These are phyloP conservation scores for Drosophila cognata DNA, from an alignment of 2,888 invertebrate genomes.

Conservation along the genomic window DNA sequence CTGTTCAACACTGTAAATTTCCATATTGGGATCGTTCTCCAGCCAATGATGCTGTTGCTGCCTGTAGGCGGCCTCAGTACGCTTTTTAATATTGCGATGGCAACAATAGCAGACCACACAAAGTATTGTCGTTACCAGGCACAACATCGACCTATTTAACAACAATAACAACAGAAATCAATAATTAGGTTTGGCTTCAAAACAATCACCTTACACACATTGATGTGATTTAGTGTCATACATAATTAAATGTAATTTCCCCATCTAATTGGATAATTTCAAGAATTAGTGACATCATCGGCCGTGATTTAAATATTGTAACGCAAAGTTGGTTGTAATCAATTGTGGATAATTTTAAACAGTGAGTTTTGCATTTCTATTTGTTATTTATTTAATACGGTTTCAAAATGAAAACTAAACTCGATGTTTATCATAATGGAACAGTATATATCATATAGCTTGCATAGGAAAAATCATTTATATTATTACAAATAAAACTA, in stretches of 20 bases:
- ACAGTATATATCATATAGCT: not conserved
- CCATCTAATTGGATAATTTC: not conserved
- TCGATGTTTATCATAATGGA: not conserved
- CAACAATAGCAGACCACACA: constrained; percentile 92
- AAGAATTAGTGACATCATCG: not conserved
- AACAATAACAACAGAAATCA: constrained; percentile 16
- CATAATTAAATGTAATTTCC: not conserved
- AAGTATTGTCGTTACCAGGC: constrained; percentile 91
- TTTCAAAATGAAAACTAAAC: not conserved
- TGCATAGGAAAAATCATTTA: too few relatives aligned
- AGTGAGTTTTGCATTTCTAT: not conserved
- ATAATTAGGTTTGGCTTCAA: not conserved
- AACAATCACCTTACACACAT: not conserved
- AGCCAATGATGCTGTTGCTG: constrained; percentile 84
- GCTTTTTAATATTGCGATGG: constrained; percentile 85
- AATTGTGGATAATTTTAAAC: not conserved
- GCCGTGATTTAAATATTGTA: not conserved
- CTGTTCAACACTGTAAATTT: constrained; percentile 85
- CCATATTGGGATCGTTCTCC: constrained; percentile 85
- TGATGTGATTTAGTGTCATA: not conserved
- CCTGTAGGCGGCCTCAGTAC: constrained; percentile 84
- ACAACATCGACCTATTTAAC: constrained; percentile 90
- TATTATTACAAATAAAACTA: too few relatives aligned
- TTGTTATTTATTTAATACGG: not conserved
- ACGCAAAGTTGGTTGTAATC: not conserved